Base-by-base conservation (phyloP, 2,888 invertebrate species). In the Julus scandinavius region DNA sequence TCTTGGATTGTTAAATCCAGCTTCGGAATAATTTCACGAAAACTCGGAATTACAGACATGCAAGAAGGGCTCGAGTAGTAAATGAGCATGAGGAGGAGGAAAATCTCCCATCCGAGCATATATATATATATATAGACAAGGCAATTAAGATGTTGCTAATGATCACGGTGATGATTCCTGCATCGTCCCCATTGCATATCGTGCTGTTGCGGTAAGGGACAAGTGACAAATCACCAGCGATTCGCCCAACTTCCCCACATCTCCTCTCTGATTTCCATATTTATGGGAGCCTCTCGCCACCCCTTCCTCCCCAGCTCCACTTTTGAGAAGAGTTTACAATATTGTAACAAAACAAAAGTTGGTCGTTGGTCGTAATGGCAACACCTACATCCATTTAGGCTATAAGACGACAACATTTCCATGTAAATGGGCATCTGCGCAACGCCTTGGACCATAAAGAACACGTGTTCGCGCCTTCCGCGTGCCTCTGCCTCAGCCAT, bases 181-280 rank as follows among this genome's bases (percentile, higher is more conserved):
- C 54, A 54, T 54, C 54, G 54, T 54, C 17, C 54, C 54, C 58
- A n/a, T n/a, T 58, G n/a, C 58, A n/a, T 58, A 58, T 58, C 58
- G 58, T n/a, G 58, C 58, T 58, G 58, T 58, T 58, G 58, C 58
- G 58, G 58, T 58, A 58, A 58, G 58, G 58, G 58, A 17, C 58
- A n/a, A 58, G 58, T 58, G 58, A 58, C 58, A 58, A 58, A 58
- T 58, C 58, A 58, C 58, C 5, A 3, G 58, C 58, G 3, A 58
- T 58, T 58, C 58, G n/a, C 58, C 58, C 58, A 29, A 1, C 29
- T 29, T 29, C 29, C 29, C 29, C 7, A 17, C 84, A 38, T 84
- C 84, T 84, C 84, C 84, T 84, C 84, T 15, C 84, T 84, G 40
- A 84, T 84, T 84, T 84, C 41, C 84, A 84, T 41, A 84, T 84